Percentiles rank a stretch among this genome's conserved stretches.
phyloP scores from a whole-genome alignment of 2,797 vertebrate species.

The Helicolenus hilgendorfi region DNA sequence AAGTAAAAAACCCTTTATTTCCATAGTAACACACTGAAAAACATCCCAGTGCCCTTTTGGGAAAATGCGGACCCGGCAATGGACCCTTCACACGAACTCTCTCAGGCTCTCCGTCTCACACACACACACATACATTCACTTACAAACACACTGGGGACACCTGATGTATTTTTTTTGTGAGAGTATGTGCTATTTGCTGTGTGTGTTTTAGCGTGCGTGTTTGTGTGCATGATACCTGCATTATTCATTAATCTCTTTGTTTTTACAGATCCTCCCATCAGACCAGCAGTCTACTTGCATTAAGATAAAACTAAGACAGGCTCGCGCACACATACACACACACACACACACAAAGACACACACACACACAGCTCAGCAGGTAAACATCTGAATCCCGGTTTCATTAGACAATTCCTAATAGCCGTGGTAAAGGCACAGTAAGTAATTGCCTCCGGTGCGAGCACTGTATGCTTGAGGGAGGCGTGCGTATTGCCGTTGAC shows the following conservation, averaged over 20 bases:
- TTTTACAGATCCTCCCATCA: constrained; percentile 66
- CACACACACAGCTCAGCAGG: constrained; percentile 26
- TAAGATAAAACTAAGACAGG: constrained; percentile 46
- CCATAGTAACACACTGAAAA: constrained; percentile 52
- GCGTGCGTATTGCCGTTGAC: constrained; percentile 19
- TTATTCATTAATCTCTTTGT: constrained; percentile 79
- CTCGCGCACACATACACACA: neutral
- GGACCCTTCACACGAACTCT: constrained; percentile 31
- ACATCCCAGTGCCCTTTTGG: constrained; percentile 48
- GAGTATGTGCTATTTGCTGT: neutral
- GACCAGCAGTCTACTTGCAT: constrained; percentile 61
- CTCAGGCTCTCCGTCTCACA: neutral
- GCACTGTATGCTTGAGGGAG: constrained; percentile 35
- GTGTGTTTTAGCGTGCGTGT: constrained; percentile 8
- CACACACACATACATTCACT: neutral
- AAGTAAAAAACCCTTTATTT: constrained; percentile 47
- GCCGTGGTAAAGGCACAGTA: constrained; percentile 34
- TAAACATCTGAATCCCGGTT: constrained; percentile 35
- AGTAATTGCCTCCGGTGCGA: constrained; percentile 63
- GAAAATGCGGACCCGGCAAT: constrained; percentile 18
- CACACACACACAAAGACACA: neutral
- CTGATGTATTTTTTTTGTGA: constrained; percentile 6
- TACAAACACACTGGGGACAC: constrained; percentile 9
- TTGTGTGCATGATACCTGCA: constrained; percentile 32
- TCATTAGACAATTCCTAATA: constrained; percentile 46